Percentiles rank a stretch among this genome's conserved stretches.
These are phyloP conservation scores for Leptocoma aspasia DNA, from an alignment of 2,113 vertebrate genomes.

Conservation along the genomic window DNA sequence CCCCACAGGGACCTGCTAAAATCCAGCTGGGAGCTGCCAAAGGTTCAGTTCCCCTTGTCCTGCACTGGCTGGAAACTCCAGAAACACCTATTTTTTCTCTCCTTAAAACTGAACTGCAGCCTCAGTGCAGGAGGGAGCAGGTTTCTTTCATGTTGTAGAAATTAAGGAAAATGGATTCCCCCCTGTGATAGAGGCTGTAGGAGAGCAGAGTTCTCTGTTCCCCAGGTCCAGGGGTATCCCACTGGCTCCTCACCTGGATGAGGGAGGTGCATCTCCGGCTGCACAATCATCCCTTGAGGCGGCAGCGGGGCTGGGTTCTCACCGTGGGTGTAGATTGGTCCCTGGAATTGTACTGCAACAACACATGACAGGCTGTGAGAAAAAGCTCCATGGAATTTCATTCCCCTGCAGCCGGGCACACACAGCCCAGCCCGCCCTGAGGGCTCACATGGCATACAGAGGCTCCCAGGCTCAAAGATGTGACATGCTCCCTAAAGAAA, in stretches of 20 bases:
- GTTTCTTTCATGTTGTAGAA: neutral
- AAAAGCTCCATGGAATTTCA: neutral
- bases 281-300: conserved; percentile 96
- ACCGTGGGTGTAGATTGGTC: conserved; percentile 94
- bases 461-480: neutral
- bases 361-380: neutral
- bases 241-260: conserved; percentile 76
- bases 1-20: neutral
- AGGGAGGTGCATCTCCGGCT: conserved; percentile 95
- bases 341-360: conserved; percentile 91
- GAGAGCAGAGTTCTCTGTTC: neutral
- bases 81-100: rapidly evolving
- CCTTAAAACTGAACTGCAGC: neutral
- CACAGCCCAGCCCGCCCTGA: neutral
- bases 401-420: neutral
- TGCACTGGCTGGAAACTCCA: neutral
- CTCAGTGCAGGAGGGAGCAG: neutral
- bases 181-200: rapidly evolving
- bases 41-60: rapidly evolving
- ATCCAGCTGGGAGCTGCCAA: neutral
- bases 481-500: neutral
- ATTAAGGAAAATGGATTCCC: neutral
- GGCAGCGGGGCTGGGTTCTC: conserved; percentile 89
- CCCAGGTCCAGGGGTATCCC: neutral
- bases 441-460: neutral